Evolutionary conservation across 1,140 invertebrate genomes (phyloP), one percentile per base, ranked within the genome.

Genomic region (Meloidogyne hapla): DNA sequence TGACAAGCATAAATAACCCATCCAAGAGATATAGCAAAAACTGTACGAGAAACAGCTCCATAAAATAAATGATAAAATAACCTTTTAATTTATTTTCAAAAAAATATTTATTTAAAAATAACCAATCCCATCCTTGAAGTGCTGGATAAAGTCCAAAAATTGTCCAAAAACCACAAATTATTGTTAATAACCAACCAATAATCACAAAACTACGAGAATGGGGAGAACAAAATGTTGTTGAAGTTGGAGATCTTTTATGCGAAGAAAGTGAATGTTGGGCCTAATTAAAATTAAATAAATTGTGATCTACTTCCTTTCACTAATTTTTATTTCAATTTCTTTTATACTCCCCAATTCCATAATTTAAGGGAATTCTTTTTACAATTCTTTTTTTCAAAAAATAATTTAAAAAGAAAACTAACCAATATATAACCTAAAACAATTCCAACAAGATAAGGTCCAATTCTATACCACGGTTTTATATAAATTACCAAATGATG

Each of bases 381-480:
- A n/a, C n/a, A n/a, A n/a, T n/a, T n/a, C n/a, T n/a, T n/a, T n/a
- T n/a, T n/a, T n/a, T n/a, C n/a, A n/a, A n/a, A n/a, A n/a, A n/a
- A n/a, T n/a, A n/a, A n/a, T n/a, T n/a, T n/a, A n/a, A n/a, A n/a
- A n/a, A 62, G 21, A 62, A 18, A 64, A 26, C 76, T 70, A 26
- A 83, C 85, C 56, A 89, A 72, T 48, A 88, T 77, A 56, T 87
- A 87, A 21, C 89, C 89, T 6, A 89, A 82, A 12, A 89, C 75
- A 63, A 89, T 76, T 9, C 89, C 89, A 67, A 89, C 85, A 73
- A 88, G 83, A 76, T 88, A 89, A 21, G 88, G 84, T 0, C 87
- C 85, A 38, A 89, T 88, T 10, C 89, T 81, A 76, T 87, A 89
- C 85, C 88, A 88, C 4, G 89, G 89, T 40, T 86, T 87, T 25